These are phyloP conservation scores for Bimastos eiseni DNA, from an alignment of 2,888 invertebrate species.

Conservation along the genomic window DNA sequence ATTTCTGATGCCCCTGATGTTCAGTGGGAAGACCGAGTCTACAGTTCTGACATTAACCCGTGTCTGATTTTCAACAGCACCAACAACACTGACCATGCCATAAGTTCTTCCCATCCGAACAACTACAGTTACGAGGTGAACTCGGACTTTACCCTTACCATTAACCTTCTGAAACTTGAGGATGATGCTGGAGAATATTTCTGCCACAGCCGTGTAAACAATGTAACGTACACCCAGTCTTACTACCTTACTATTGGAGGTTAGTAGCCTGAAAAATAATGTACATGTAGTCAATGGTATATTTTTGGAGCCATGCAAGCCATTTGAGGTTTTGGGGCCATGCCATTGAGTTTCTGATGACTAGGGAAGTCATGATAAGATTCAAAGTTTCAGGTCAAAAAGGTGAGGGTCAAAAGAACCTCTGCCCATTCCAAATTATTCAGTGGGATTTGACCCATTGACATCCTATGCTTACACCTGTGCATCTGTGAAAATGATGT, in stretches of 20 bases:
- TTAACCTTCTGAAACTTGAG: conserved; percentile 27
- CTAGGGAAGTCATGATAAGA: no score
- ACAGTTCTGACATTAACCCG: conserved; percentile 19
- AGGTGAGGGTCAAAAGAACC: no score
- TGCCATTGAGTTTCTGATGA: no score
- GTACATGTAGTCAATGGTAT: not conserved
- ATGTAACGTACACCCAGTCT: conserved; percentile 24
- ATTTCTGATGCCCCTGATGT: conserved; percentile 15
- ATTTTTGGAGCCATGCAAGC: no score
- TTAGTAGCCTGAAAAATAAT: conserved; percentile 15
- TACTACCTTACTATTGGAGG: conserved; percentile 29
- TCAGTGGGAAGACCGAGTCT: conserved; percentile 26
- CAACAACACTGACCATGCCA: conserved; percentile 26
- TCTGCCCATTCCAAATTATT: no score
- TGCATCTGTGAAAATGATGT: no score
- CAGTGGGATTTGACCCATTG: no score
- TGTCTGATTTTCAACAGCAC: conserved; percentile 26
- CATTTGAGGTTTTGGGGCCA: no score
- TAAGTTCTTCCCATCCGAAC: conserved; percentile 27
- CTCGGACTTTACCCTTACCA: conserved; percentile 27
- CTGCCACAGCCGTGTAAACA: conserved; percentile 24
- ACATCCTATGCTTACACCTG: no score
- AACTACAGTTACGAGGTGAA: conserved; percentile 21
- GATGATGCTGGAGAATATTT: conserved; percentile 30
- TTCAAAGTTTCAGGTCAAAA: no score